Conservation (phyloP, 37 sponge, comb jelly and placozoan genomes). For the Eunapius fragilis region DNA sequence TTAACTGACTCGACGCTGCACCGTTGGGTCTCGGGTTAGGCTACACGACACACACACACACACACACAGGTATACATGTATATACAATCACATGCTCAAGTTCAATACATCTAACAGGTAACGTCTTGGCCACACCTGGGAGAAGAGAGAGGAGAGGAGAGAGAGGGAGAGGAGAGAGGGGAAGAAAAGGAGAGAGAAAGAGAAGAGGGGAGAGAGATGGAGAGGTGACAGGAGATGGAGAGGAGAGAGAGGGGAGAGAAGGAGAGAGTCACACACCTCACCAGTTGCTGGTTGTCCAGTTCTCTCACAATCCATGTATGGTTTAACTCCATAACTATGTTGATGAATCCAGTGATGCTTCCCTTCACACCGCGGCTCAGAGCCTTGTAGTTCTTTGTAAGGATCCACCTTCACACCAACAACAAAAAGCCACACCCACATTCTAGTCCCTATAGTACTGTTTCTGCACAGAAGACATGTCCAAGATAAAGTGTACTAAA, state of each 20-base stretch:
- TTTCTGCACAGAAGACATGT: slow-evolving; percentile 82
- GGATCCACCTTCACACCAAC: slow-evolving; percentile 34
- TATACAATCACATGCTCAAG: not conserved
- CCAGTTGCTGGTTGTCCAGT: slow-evolving; percentile 50
- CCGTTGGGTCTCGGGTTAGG: not conserved
- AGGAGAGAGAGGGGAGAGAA: not conserved
- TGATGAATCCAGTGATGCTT: too few species aligned
- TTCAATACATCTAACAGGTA: not conserved
- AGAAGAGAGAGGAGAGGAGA: not conserved
- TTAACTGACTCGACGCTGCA: not conserved
- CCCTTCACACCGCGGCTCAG: too few species aligned
- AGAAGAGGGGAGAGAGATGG: not conserved
- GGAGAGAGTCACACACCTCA: not conserved
- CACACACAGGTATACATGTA: not conserved
- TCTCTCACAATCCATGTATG: slow-evolving; percentile 75
- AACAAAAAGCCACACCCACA: too few species aligned
- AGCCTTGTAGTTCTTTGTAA: too few species aligned
- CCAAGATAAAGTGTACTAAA: too few species aligned
- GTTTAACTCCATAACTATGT: slow-evolving; percentile 96
- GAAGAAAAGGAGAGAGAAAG: not conserved
- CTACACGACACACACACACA: not conserved
- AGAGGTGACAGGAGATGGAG: not conserved
- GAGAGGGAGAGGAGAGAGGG: not conserved
- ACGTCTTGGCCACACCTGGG: not conserved
- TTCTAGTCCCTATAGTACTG: slow-evolving; percentile 81